Evolutionary conservation across 2,113 vertebrate species (phyloP), one percentile per base, ranked within the genome.

Genomic region (Progne subis): DNA sequence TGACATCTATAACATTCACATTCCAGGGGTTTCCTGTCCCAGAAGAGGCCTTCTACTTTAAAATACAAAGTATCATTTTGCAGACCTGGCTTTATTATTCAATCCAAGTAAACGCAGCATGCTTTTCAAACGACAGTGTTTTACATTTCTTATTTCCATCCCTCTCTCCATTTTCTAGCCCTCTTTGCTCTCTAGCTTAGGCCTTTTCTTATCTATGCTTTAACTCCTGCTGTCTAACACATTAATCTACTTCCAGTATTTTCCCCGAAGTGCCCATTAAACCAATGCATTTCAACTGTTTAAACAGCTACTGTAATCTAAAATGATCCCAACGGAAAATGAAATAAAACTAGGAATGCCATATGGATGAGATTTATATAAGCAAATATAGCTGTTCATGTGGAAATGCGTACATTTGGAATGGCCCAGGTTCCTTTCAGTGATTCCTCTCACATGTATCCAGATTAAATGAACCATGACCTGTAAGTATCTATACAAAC

Each of bases 271-370:
- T 78, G 32, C 34, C 46, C 34, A 55, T 92, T 92, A 95, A 91
- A 20, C 56, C 86, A 78, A 78, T 81, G 47, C 56, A 70, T 95
- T 77, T 95, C 72, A 70, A 81, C 76, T 83, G 25, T 91, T 95
- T 91, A 91, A 95, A 92, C 46, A 95, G 83, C 64, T 81, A 92
- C 50, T 91, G 64, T 77, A 96, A 88, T 89, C 31, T 89, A 84
- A 92, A 95, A 78, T 78, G 5, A 84, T 89, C 86, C 52, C 77
- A 88, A 43, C 28, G 60, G 93, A 92, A 95, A 92, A 91, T 70
- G 32, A 84, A 92, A 61, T 9, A 91, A 83, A 90, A 80, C 46
- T 77, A 84, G 82, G 20, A 32, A 63, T 89, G 60, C 77, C 52
- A 84, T 86, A 94, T 84, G 69, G 56, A 72, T 82, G 53, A 79